Conservation (phyloP, 2,113 vertebrate species). For the Phodopus roborovskii region DNA sequence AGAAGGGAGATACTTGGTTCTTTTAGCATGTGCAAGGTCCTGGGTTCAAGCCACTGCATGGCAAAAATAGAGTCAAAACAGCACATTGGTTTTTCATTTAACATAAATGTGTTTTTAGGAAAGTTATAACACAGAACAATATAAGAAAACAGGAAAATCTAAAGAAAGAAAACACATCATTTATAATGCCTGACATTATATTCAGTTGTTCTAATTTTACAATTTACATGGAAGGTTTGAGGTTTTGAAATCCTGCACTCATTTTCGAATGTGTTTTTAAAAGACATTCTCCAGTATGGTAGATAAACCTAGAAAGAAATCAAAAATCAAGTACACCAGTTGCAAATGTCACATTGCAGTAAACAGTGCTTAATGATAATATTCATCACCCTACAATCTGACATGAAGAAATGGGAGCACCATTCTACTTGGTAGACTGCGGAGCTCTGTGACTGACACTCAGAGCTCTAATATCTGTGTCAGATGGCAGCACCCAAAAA, state of each 20-base stretch:
- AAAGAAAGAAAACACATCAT: not conserved
- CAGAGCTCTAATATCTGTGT: not conserved
- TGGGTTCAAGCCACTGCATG: not conserved
- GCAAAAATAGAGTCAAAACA: conserved; percentile 50
- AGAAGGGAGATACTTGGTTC: not conserved
- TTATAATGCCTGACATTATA: not conserved
- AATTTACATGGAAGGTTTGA: conserved; percentile 8
- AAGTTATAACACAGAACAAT: not conserved
- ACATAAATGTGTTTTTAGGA: not conserved
- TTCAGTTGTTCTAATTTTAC: not conserved
- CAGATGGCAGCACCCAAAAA: not conserved
- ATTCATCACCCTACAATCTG: not conserved
- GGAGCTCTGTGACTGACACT: not conserved
- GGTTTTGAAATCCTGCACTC: not conserved
- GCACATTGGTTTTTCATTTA: not conserved
- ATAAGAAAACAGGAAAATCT: not conserved
- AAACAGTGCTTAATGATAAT: not conserved
- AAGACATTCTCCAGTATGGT: conserved; percentile 1
- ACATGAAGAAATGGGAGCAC: not conserved
- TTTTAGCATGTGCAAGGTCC: not conserved
- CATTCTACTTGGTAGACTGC: not conserved
- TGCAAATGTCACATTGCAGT: not conserved
- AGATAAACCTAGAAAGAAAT: not conserved
- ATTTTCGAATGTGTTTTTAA: not conserved
- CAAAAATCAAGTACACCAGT: not conserved